These are phyloP conservation scores for Diarsia mendica DNA, from an alignment of 2,888 invertebrate species.

Conservation along the genomic window DNA sequence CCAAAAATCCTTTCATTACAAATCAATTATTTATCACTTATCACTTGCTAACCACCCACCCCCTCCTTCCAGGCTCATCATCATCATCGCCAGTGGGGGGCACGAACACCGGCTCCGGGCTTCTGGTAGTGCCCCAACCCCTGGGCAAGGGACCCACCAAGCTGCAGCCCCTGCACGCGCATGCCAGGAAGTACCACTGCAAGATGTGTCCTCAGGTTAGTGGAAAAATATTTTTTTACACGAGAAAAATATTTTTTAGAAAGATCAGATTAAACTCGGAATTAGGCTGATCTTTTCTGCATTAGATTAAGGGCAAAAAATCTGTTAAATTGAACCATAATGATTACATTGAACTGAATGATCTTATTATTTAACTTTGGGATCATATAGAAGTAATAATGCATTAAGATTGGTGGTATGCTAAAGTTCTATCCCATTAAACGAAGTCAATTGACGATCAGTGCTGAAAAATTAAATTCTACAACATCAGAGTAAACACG, in stretches of 20 bases:
- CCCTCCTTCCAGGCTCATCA: conserved; percentile 85
- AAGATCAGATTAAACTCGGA: background rate
- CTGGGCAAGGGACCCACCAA: conserved; percentile 91
- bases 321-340: too few species aligned
- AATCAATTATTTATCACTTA: background rate
- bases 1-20: background rate
- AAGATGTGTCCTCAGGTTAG: conserved; percentile 99
- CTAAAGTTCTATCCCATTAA: too few species aligned
- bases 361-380: too few species aligned
- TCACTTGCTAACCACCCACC: conserved; percentile 5
- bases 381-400: too few species aligned
- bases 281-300: background rate
- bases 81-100: conserved; percentile 87
- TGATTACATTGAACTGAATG: too few species aligned
- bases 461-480: too few species aligned
- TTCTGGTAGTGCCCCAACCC: conserved; percentile 97
- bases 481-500: too few species aligned
- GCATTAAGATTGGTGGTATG: too few species aligned
- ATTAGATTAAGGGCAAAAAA: too few species aligned
- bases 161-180: conserved; percentile 86
- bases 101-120: conserved; percentile 85
- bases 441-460: too few species aligned
- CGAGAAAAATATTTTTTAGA: background rate
- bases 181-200: conserved; percentile 96
- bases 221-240: conserved; percentile 42